Percentiles rank a stretch among this genome's conserved stretches.
phyloP scores from a whole-genome alignment of 1,140 invertebrate species.

The Camponotus vicinus region DNA sequence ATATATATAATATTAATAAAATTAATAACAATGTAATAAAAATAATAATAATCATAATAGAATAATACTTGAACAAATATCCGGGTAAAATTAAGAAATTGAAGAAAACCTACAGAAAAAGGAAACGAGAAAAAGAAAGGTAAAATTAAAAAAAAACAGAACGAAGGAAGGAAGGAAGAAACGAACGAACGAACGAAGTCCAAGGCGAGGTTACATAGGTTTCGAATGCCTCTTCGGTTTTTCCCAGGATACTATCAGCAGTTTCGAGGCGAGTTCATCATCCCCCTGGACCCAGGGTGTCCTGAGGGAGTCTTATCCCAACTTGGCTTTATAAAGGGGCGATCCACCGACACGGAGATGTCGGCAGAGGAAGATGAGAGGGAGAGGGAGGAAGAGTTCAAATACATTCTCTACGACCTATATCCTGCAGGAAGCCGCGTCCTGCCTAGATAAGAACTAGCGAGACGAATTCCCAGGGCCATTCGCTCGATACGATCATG shows the following conservation, averaged over 20 bases:
- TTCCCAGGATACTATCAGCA: constrained; percentile 74
- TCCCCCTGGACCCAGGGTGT: constrained; percentile 59
- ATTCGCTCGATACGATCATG: constrained; percentile 42
- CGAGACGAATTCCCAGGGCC: constrained; percentile 50
- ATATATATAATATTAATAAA: background rate
- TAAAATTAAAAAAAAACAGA: background rate
- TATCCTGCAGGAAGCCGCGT: constrained; percentile 25
- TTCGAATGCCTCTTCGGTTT: constrained; percentile 53
- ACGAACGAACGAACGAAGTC: constrained; percentile 8
- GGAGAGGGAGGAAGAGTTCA: background rate
- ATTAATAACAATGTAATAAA: constrained; percentile 16
- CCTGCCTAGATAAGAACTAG: constrained; percentile 66
- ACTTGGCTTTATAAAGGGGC: constrained; percentile 74
- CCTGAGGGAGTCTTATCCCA: constrained; percentile 75
- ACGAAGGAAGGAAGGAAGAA: constrained; percentile 11
- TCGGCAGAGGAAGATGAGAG: constrained; percentile 19
- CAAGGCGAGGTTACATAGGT: constrained; percentile 31
- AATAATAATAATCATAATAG: background rate
- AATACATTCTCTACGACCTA: constrained; percentile 48
- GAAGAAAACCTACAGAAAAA: background rate
- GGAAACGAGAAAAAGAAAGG: background rate
- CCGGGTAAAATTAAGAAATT: constrained; percentile 28
- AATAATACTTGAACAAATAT: background rate
- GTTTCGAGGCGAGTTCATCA: constrained; percentile 76
- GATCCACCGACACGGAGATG: constrained; percentile 51